Conservation (phyloP, 1,140 invertebrate species). For the Magallana ariakensis region DNA sequence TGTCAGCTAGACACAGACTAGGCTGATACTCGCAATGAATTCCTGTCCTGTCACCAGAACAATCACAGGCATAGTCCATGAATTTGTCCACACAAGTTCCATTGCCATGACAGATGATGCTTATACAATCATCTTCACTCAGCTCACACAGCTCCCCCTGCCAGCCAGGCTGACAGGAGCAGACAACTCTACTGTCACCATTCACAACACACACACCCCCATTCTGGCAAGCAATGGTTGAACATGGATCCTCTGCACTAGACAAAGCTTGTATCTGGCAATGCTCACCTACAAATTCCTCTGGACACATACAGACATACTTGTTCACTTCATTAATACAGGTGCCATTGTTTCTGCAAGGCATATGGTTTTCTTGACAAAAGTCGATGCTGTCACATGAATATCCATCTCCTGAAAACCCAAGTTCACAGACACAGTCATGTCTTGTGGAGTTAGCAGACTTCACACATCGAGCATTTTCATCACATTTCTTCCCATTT, state of each 20-base stretch:
- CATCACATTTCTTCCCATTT: conserved; percentile 60
- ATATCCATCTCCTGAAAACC: conserved; percentile 92
- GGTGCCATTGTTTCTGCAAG: conserved; percentile 58
- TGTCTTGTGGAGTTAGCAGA: conserved; percentile 47
- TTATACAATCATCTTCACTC: conserved; percentile 72
- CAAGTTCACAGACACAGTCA: conserved; percentile 90
- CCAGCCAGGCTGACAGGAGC: conserved; percentile 71
- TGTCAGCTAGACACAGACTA: conserved; percentile 4
- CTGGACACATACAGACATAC: conserved; percentile 63
- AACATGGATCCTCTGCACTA: conserved; percentile 46
- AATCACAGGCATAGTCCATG: conserved; percentile 61
- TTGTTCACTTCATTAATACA: conserved; percentile 62
- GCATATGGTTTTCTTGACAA: conserved; percentile 81
- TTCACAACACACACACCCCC: conserved; percentile 55
- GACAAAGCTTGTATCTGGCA: conserved; percentile 59
- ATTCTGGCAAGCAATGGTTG: conserved; percentile 57
- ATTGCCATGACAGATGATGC: conserved; percentile 60
- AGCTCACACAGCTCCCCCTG: conserved; percentile 73
- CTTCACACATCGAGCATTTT: conserved; percentile 64
- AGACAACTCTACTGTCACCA: conserved; percentile 48
- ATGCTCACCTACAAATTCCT: conserved; percentile 60
- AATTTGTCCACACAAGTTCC: conserved; percentile 65
- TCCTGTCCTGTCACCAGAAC: conserved; percentile 54
- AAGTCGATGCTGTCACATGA: conserved; percentile 88
- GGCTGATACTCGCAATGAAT: conserved; percentile 57